phyloP scores from a whole-genome alignment of 2,113 vertebrate genomes.

The Rhea americana region DNA sequence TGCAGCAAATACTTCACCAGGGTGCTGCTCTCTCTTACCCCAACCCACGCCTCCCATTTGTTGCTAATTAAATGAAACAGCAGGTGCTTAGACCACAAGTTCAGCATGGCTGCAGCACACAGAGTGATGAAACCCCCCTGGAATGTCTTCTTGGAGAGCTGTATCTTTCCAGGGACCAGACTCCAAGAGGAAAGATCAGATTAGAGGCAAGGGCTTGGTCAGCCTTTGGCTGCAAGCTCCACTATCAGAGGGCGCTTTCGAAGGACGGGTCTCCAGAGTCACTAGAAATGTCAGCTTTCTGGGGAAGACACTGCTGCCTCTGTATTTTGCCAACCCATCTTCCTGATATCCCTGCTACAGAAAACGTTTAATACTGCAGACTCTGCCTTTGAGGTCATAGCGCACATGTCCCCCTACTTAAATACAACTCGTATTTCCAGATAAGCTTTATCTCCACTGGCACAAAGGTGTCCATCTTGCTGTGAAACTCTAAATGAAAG shows the following conservation, averaged over 20 bases:
- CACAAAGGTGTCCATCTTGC: neutral
- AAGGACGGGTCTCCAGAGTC: neutral
- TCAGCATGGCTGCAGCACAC: neutral
- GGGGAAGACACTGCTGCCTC: neutral
- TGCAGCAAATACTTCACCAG: conserved; percentile 37
- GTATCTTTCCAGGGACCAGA: conserved; percentile 18
- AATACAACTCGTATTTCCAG: neutral
- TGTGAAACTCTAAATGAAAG: neutral
- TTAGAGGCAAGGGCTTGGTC: neutral
- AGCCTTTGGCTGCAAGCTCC: neutral
- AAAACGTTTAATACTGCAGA: accelerated
- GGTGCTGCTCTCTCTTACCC: conserved; percentile 36
- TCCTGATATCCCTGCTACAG: neutral
- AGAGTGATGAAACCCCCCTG: conserved; percentile 56
- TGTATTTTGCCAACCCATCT: neutral
- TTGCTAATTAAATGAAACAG: conserved; percentile 70
- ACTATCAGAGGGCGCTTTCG: neutral
- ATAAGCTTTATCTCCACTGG: too few relatives aligned
- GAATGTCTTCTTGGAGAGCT: conserved; percentile 64
- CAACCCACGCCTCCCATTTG: conserved; percentile 60
- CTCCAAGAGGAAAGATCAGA: conserved; percentile 1
- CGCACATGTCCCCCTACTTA: too few relatives aligned
- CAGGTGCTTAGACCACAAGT: conserved; percentile 69
- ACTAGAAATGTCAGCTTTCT: neutral
- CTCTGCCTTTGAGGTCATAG: neutral